A percentile compares a stretch with the other conserved stretches of the same genome.
phyloP scores from a whole-genome alignment of 2,797 vertebrate genomes.

The Cynopterus sphinx region DNA sequence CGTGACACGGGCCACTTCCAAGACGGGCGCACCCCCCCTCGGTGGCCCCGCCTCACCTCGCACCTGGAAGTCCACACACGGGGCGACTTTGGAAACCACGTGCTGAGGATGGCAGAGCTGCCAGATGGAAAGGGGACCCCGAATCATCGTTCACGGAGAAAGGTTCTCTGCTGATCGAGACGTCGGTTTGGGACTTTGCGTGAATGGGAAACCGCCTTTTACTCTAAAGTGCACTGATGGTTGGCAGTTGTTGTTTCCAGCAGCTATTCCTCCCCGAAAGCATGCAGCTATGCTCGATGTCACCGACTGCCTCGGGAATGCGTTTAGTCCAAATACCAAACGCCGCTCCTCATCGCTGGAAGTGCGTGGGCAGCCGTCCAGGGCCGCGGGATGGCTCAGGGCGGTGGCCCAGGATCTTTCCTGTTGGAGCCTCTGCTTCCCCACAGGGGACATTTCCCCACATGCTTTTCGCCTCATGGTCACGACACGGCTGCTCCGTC shows the following conservation, averaged over 20 bases:
- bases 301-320: neutral
- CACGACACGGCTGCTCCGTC: neutral
- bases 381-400: too few species aligned
- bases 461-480: neutral
- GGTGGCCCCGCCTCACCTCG: fast-evolving
- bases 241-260: neutral
- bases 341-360: too few species aligned
- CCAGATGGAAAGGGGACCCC: neutral
- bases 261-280: neutral
- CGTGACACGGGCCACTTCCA: fast-evolving
- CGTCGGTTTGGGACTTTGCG: neutral
- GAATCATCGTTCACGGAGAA: neutral
- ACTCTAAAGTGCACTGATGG: neutral
- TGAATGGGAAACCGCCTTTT: neutral
- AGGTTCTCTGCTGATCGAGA: neutral
- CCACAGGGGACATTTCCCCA: neutral
- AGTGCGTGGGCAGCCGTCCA: fast-evolving
- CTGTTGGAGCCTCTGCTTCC: neutral
- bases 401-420: neutral
- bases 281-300: neutral
- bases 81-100: neutral
- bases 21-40: fast-evolving
- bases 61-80: neutral
- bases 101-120: neutral
- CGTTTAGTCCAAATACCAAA: neutral